Base-by-base conservation (phyloP, 1,140 invertebrate species). In the Idris sp. region DNA sequence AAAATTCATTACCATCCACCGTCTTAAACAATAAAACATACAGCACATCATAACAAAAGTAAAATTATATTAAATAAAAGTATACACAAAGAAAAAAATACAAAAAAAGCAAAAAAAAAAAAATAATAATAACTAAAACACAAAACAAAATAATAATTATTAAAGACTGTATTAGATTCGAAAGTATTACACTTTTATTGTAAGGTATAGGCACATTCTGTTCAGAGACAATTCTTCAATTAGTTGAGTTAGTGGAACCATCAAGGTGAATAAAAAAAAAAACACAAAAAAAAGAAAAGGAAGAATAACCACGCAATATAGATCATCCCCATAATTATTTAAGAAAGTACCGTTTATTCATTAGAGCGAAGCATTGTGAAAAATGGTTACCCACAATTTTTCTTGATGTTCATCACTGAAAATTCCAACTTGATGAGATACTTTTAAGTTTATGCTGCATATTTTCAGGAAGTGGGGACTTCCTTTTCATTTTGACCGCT, bases 141-240 rank as follows among this genome's bases (percentile, higher is more conserved):
- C 41, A 51, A 75, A 35, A 51, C 38, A 43, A 72, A 54, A 68
- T 25, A 62, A 76, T 62, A 81, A 83, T 79, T 81, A 76, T 83
- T 71, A 81, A 83, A 87, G 84, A 86, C 84, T 86, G 84, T 84
- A 83, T 82, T 80, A 69, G 74, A 84, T 84, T 79, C 79, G 81
- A 81, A 83, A 84, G 80, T 83, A 85, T 83, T 83, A 79, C 64
- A 79, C 68, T 78, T 78, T 83, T 81, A 74, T 76, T 67, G 65
- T 76, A 72, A 77, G 54, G 74, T 67, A 75, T 69, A 74, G 62
- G 36, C 49, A 75, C 73, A 56, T 74, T 81, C 74, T 64, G 56
- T 61, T 72, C 40, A 36, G 62, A 72, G 36, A 26, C 62, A 68
- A 68, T 78, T 75, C 51, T 78, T 75, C 65, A 18, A 49, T 53